Evolutionary conservation across 2,888 invertebrate genomes (phyloP).

Genomic region (Rotaria macrura): DNA sequence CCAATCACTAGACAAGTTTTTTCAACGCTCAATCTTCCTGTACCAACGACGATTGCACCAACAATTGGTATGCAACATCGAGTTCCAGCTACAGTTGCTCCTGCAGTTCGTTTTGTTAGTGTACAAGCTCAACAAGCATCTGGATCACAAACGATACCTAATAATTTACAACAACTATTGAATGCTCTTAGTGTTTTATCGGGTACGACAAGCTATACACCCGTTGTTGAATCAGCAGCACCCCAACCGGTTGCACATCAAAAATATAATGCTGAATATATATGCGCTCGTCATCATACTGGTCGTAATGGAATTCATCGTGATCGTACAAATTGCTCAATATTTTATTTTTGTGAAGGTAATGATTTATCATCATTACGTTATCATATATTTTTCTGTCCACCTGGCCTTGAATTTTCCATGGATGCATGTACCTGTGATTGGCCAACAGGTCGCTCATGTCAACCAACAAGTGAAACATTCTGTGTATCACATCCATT

Average conservation of each 20-base stretch:
- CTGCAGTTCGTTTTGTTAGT: background rate
- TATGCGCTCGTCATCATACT: background rate
- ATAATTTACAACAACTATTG: background rate
- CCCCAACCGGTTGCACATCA: background rate
- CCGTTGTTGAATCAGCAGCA: background rate
- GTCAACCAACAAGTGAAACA: background rate
- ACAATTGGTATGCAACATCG: background rate
- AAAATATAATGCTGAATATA: slow-evolving; percentile 17
- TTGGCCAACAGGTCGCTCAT: slow-evolving; percentile 20
- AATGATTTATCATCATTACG: background rate
- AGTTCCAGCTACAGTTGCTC: background rate
- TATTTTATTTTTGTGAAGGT: slow-evolving; percentile 32
- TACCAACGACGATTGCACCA: background rate
- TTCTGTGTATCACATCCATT: background rate
- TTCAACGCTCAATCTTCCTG: background rate
- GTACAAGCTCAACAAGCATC: background rate
- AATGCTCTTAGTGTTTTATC: background rate
- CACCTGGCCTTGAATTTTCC: slow-evolving; percentile 25
- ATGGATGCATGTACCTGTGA: slow-evolving; percentile 32
- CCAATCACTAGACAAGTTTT: slow-evolving; percentile 6
- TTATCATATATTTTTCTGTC: slow-evolving; percentile 28
- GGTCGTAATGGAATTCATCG: slow-evolving; percentile 28
- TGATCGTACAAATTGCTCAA: slow-evolving; percentile 22
- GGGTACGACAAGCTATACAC: background rate
- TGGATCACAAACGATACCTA: background rate